Percentiles rank a stretch among this genome's conserved stretches.
phyloP scores from a whole-genome alignment of 2,888 invertebrate genomes.

The Harpalus rufipes region DNA sequence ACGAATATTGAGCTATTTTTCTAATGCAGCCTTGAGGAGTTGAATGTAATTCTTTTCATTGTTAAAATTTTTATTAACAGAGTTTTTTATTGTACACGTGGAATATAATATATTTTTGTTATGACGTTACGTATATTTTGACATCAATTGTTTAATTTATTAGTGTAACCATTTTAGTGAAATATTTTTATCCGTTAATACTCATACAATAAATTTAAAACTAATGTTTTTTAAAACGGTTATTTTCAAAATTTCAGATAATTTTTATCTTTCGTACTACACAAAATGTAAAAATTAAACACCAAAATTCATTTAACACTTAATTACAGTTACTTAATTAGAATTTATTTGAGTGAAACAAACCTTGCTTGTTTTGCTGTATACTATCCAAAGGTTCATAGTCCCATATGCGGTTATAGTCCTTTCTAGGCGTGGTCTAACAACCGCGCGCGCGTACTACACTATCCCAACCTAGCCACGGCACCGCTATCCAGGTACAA shows the following conservation, averaged over 20 bases:
- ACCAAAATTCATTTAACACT: too few relatives aligned
- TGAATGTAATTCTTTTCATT: conserved; percentile 13
- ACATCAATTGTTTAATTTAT: conserved; percentile 1
- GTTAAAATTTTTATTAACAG: background rate
- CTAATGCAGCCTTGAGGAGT: conserved; percentile 7
- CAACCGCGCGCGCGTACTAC: conserved; percentile 12
- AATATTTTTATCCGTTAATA: background rate
- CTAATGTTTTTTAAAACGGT: conserved; percentile 12
- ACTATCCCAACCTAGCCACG: conserved; percentile 10
- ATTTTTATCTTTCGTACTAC: conserved; percentile 6
- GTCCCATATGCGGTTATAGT: conserved; percentile 8
- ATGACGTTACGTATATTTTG: background rate
- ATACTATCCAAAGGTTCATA: too few relatives aligned
- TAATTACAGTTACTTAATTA: background rate
- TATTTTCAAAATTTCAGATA: conserved; percentile 3
- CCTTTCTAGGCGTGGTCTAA: background rate
- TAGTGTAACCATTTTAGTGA: background rate
- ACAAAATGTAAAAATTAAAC: conserved; percentile 24
- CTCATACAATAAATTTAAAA: background rate
- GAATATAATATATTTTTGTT: background rate
- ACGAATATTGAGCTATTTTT: conserved; percentile 38
- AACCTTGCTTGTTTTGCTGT: conserved; percentile 9
- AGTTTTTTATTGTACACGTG: conserved; percentile 13
- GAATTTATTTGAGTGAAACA: conserved; percentile 18
- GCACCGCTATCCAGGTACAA: conserved; percentile 26